Evolutionary conservation across 2,888 invertebrate species (phyloP).

Genomic region (Noctua comes): DNA sequence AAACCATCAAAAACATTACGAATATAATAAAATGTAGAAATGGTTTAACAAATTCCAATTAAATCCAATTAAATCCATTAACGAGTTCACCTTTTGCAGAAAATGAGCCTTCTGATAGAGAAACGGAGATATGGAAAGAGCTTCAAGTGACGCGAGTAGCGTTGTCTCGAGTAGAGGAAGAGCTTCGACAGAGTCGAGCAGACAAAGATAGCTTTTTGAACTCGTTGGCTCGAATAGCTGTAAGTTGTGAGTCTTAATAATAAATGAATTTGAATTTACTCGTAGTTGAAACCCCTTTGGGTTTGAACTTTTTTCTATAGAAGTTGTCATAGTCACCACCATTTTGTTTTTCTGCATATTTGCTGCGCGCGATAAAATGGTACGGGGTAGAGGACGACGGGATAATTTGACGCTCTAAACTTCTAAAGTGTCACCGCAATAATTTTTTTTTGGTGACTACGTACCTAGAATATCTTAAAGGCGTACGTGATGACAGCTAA

Average conservation of each 20-base stretch:
- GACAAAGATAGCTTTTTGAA: constrained; percentile 89
- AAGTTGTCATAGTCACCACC: neutral
- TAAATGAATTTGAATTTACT: neutral
- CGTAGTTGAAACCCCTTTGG: neutral
- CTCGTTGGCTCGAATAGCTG: constrained; percentile 87
- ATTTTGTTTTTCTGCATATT: neutral
- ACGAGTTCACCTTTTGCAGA: constrained; percentile 71
- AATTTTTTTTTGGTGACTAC: too few species aligned
- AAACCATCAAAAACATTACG: constrained; percentile 2
- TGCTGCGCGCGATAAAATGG: too few species aligned
- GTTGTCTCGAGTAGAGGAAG: constrained; percentile 82
- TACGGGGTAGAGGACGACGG: too few species aligned
- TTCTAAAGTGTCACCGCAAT: too few species aligned
- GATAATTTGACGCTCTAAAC: too few species aligned
- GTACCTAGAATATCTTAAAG: too few species aligned
- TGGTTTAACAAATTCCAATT: neutral
- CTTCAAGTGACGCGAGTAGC: constrained; percentile 81
- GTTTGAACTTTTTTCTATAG: neutral
- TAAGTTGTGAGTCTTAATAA: constrained; percentile 66
- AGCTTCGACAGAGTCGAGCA: constrained; percentile 80
- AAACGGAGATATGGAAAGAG: constrained; percentile 88
- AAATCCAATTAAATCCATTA: constrained; percentile 5
- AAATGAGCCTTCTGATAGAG: constrained; percentile 84
- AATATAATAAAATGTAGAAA: neutral
- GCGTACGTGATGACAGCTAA: too few species aligned